Conservation (phyloP, 2,113 vertebrate genomes). For the Lipophrys pholis region DNA sequence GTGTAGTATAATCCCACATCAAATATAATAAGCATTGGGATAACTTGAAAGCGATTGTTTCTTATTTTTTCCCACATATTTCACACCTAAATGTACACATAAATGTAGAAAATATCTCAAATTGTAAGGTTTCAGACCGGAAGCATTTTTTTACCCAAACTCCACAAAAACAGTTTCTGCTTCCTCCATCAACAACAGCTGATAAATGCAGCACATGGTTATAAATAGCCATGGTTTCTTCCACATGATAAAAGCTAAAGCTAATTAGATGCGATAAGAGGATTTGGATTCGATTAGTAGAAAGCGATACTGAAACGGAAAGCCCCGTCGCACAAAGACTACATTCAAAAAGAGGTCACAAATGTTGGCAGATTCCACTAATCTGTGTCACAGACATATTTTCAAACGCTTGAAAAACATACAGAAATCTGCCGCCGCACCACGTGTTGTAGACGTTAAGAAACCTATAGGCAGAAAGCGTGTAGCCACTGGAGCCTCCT, state of each 20-base stretch:
- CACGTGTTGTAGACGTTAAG: constrained; percentile 11
- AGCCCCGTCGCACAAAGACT: background rate
- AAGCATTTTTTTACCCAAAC: background rate
- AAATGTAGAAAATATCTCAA: no score
- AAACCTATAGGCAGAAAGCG: constrained; percentile 12
- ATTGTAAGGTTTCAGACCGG: no score
- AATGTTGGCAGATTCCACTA: background rate
- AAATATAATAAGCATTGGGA: no score
- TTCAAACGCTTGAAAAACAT: background rate
- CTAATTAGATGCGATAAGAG: constrained; percentile 24
- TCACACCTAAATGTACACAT: no score
- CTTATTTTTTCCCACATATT: no score
- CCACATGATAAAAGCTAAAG: constrained; percentile 19
- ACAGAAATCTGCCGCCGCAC: background rate
- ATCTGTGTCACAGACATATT: constrained; percentile 17
- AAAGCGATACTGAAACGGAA: constrained; percentile 10
- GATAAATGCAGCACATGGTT: constrained; percentile 3
- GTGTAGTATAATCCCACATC: no score
- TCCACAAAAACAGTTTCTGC: background rate
- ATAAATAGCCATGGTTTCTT: constrained; percentile 22
- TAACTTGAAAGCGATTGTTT: no score
- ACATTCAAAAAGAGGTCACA: background rate
- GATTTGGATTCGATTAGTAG: constrained; percentile 21
- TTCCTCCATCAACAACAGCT: constrained; percentile 8
- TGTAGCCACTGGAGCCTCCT: constrained; percentile 13